These are phyloP conservation scores for Carassius gibelio DNA, from an alignment of 2,113 vertebrate genomes.

Conservation along the genomic window DNA sequence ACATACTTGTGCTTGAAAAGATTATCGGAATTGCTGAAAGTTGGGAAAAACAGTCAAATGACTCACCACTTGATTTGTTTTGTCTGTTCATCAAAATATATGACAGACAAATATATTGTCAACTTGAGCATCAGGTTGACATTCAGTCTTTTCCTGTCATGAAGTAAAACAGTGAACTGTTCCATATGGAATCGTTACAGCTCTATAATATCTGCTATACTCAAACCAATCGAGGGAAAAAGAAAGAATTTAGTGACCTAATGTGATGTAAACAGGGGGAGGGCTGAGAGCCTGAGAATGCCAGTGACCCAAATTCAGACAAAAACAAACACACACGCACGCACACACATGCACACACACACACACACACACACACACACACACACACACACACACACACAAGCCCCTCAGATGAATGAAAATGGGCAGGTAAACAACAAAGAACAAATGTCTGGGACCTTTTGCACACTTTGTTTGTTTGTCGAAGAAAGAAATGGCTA, in stretches of 20 bases:
- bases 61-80: neutral
- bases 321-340: neutral
- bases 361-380: slow-evolving; percentile 24
- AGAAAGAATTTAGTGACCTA: slow-evolving; percentile 38
- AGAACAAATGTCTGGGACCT: neutral
- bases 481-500: neutral
- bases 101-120: neutral
- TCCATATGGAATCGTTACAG: slow-evolving; percentile 1
- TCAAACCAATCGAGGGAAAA: neutral
- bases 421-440: slow-evolving; percentile 25
- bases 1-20: neutral
- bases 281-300: slow-evolving; percentile 16
- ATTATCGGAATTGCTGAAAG: neutral
- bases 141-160: neutral
- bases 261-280: slow-evolving; percentile 37
- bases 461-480: neutral
- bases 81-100: neutral
- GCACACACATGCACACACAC: neutral
- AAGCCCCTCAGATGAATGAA: slow-evolving; percentile 23
- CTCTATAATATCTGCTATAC: neutral
- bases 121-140: neutral
- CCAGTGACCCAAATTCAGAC: slow-evolving; percentile 42
- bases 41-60: neutral
- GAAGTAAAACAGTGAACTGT: neutral
- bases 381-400: neutral